Percentiles rank a stretch among this genome's conserved stretches.
Conservation (phyloP, 2,797 vertebrate genomes). For the Potorous gilbertii region DNA sequence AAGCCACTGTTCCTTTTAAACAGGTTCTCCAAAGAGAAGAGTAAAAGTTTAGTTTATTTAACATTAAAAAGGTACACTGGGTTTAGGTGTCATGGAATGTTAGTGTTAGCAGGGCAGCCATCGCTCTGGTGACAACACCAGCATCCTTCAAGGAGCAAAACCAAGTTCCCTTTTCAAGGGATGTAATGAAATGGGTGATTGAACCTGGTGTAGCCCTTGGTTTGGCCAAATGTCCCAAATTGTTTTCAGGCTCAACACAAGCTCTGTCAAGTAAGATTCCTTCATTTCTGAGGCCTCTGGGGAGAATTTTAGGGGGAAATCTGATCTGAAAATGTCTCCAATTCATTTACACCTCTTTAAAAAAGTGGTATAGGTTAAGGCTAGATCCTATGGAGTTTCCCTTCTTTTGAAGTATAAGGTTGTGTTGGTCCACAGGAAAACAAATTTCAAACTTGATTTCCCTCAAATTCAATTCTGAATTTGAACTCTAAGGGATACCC, state of each 20-base stretch:
- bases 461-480: slow-evolving; percentile 65
- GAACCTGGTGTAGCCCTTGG: slow-evolving; percentile 37
- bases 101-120: background rate
- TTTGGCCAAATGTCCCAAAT: slow-evolving; percentile 55
- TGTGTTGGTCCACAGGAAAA: slow-evolving; percentile 63
- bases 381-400: slow-evolving; percentile 66
- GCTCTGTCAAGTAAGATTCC: slow-evolving; percentile 62
- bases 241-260: slow-evolving; percentile 50
- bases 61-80: background rate
- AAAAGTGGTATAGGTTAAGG: slow-evolving; percentile 57
- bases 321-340: slow-evolving; percentile 62
- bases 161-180: background rate
- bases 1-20: slow-evolving; percentile 7
- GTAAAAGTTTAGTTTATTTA: background rate
- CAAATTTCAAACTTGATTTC: slow-evolving; percentile 64
- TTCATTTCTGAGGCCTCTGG: slow-evolving; percentile 42
- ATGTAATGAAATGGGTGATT: background rate
- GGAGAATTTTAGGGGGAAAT: slow-evolving; percentile 61
- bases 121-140: background rate
- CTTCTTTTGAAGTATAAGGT: slow-evolving; percentile 73
- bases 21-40: slow-evolving; percentile 3
- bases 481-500: slow-evolving; percentile 22
- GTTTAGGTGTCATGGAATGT: background rate
- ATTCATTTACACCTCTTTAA: slow-evolving; percentile 70
- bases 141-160: background rate